Evolutionary conservation across 2,113 vertebrate genomes (phyloP).

Genomic region (Ammospiza caudacuta): DNA sequence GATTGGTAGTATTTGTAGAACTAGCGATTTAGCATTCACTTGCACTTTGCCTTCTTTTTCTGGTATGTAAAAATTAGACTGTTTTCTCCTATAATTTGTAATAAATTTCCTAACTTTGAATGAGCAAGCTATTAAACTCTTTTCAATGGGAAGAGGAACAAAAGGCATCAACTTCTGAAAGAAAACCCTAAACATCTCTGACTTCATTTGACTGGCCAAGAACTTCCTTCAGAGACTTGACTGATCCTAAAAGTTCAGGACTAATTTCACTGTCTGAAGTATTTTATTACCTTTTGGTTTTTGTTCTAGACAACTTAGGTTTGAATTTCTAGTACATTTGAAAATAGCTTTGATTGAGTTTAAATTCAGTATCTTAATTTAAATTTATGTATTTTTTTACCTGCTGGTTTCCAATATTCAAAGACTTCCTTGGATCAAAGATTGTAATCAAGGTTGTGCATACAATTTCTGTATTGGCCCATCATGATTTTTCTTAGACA

Average conservation of each 20-base stretch:
- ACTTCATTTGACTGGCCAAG: not conserved
- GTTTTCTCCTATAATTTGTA: not conserved
- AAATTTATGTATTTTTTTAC: not conserved
- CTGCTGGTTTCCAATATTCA: not conserved
- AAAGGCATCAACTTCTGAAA: not conserved
- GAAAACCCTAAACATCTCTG: not conserved
- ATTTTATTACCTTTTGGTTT: not conserved
- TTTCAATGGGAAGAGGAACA: not conserved
- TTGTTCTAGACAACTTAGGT: not conserved
- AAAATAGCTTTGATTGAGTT: not conserved
- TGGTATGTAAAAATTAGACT: not conserved
- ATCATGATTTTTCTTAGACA: not conserved
- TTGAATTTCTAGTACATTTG: not conserved
- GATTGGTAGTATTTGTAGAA: not conserved
- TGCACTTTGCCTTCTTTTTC: not conserved
- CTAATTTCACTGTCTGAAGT: not conserved
- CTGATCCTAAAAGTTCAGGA: not conserved
- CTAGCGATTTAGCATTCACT: not conserved
- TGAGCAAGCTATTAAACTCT: not conserved
- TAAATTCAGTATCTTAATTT: not conserved
- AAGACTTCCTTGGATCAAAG: not conserved
- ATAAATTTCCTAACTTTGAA: not conserved
- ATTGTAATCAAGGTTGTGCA: not conserved
- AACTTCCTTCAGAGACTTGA: not conserved
- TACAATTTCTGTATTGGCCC: not conserved